These are phyloP conservation scores for Brachylomia viminalis DNA, from an alignment of 2,888 invertebrate species.

Conservation along the genomic window DNA sequence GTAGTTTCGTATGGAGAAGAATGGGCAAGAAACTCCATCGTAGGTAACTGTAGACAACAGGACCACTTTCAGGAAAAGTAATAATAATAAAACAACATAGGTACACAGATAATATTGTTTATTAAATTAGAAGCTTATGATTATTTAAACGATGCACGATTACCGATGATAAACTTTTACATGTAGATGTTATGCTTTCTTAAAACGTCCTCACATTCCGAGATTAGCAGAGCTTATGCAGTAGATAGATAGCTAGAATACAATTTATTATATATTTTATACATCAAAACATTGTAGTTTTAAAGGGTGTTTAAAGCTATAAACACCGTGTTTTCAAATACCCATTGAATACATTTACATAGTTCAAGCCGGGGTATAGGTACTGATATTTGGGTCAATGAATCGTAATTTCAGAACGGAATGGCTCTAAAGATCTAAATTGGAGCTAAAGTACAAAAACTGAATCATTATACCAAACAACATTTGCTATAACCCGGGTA, in stretches of 20 bases:
- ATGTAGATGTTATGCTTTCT: slow-evolving; percentile 12
- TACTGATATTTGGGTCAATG: slow-evolving; percentile 16
- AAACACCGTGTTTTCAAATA: neutral
- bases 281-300: neutral
- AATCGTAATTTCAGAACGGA: slow-evolving; percentile 14
- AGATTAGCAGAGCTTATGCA: neutral
- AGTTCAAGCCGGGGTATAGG: neutral
- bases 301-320: neutral
- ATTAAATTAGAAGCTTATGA: slow-evolving; percentile 60
- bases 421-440: neutral
- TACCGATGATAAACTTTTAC: slow-evolving; percentile 37
- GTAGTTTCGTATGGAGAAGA: too few relatives aligned
- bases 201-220: neutral
- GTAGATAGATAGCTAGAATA: neutral
- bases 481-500: neutral
- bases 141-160: slow-evolving; percentile 55
- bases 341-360: neutral
- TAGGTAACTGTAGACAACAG: neutral
- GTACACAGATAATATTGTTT: slow-evolving; percentile 65
- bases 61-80: neutral
- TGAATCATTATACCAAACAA: neutral
- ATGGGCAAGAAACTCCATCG: too few relatives aligned
- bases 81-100: slow-evolving; percentile 33
- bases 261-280: neutral
- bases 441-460: neutral